Evolutionary conservation across 1,140 invertebrate genomes (phyloP).

Genomic region (Drosophila micromelanica): DNA sequence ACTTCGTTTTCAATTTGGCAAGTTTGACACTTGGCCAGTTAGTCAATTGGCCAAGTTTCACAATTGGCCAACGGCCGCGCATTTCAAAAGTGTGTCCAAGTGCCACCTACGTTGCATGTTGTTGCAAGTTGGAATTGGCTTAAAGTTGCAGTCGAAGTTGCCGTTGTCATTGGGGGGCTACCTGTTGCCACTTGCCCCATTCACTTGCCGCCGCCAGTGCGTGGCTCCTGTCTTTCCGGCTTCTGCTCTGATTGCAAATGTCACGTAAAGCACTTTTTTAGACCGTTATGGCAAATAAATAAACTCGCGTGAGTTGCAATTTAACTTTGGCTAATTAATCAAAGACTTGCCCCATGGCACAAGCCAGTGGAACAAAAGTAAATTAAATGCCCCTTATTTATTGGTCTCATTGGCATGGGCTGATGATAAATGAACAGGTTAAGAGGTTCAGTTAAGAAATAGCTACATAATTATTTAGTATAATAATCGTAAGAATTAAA

Average conservation of each 20-base stretch:
- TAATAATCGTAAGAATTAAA: no score
- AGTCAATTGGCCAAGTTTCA: slow-evolving; percentile 52
- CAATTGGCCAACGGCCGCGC: slow-evolving; percentile 39
- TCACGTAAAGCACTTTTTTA: slow-evolving; percentile 32
- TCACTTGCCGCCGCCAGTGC: slow-evolving; percentile 72
- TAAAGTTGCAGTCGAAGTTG: slow-evolving; percentile 25
- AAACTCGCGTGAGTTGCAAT: slow-evolving; percentile 26
- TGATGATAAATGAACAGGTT: neutral
- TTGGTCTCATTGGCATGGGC: neutral
- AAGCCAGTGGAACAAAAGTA: neutral
- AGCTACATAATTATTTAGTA: no score
- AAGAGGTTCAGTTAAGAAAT: neutral
- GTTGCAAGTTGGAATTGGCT: slow-evolving; percentile 21
- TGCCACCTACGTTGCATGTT: slow-evolving; percentile 67
- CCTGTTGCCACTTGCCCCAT: slow-evolving; percentile 66
- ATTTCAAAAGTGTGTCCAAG: slow-evolving; percentile 40
- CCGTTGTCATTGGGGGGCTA: slow-evolving; percentile 26
- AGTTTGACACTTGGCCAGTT: slow-evolving; percentile 75
- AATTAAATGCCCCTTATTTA: neutral
- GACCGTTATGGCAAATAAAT: slow-evolving; percentile 7
- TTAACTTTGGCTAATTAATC: slow-evolving; percentile 33
- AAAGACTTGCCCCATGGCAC: slow-evolving; percentile 6
- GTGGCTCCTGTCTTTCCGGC: slow-evolving; percentile 39
- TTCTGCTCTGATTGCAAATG: slow-evolving; percentile 66
- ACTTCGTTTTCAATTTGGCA: slow-evolving; percentile 80